Evolutionary conservation across 2,888 invertebrate species (phyloP).

Genomic region (Oxyteleia sp.): DNA sequence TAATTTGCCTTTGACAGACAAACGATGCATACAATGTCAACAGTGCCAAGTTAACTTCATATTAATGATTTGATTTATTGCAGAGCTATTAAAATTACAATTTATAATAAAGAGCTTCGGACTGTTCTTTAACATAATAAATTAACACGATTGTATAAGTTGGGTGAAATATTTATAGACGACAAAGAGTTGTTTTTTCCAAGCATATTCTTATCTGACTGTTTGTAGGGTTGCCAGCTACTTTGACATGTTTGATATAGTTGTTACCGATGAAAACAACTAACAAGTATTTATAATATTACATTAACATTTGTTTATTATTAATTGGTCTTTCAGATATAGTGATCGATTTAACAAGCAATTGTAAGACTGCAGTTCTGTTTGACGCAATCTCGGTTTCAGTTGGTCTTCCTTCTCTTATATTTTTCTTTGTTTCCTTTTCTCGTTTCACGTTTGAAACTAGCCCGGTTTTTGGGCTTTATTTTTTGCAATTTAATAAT

Average conservation of each 20-base stretch:
- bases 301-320: too few species aligned
- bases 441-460: too few species aligned
- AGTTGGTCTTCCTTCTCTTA: constrained; percentile 1
- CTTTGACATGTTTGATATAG: not conserved
- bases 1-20: not conserved
- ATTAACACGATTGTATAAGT: constrained; percentile 23
- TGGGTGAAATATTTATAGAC: constrained; percentile 18
- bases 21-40: not conserved
- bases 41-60: constrained; percentile 19
- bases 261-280: not conserved
- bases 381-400: not conserved
- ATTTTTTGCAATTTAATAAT: too few species aligned
- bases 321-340: too few species aligned
- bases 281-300: not conserved
- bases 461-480: too few species aligned
- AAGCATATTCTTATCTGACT: constrained; percentile 32
- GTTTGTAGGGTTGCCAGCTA: constrained; percentile 43
- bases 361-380: constrained; percentile 6
- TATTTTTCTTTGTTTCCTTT: not conserved
- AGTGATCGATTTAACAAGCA: too few species aligned
- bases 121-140: constrained; percentile 51
- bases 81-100: not conserved
- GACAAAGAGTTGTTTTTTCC: constrained; percentile 22
- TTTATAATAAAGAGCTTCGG: not conserved
- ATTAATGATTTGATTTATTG: not conserved